Percentiles rank a stretch among this genome's conserved stretches.
Conservation (phyloP, 2,797 vertebrate species). For the Megalops cyprinoides region DNA sequence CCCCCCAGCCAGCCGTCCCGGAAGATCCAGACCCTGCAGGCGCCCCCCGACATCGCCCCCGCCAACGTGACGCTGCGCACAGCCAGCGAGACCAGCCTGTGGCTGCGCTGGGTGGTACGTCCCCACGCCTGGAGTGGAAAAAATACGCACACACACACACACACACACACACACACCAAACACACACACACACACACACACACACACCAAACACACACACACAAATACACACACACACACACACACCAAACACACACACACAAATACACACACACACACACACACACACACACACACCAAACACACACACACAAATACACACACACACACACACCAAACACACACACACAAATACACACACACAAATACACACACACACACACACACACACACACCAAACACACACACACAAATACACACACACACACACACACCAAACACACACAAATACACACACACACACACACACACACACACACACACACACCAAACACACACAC, state of each 20-base stretch:
- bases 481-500: background rate
- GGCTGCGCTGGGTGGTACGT: slow-evolving; percentile 97
- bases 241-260: background rate
- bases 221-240: background rate
- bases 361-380: background rate
- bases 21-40: slow-evolving; percentile 96
- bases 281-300: background rate
- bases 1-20: slow-evolving; percentile 91
- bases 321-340: background rate
- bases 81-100: slow-evolving; percentile 95
- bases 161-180: background rate
- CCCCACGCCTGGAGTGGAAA: background rate
- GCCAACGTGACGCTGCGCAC: slow-evolving; percentile 91
- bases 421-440: background rate
- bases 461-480: background rate
- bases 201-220: background rate
- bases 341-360: background rate
- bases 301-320: background rate
- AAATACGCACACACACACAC: no score
- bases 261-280: background rate
- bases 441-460: background rate
- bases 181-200: background rate
- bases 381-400: no score
- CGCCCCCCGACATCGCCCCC: slow-evolving; percentile 86
- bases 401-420: background rate